Conservation (phyloP, 2,797 vertebrate species). For the Enteromius argenteus region DNA sequence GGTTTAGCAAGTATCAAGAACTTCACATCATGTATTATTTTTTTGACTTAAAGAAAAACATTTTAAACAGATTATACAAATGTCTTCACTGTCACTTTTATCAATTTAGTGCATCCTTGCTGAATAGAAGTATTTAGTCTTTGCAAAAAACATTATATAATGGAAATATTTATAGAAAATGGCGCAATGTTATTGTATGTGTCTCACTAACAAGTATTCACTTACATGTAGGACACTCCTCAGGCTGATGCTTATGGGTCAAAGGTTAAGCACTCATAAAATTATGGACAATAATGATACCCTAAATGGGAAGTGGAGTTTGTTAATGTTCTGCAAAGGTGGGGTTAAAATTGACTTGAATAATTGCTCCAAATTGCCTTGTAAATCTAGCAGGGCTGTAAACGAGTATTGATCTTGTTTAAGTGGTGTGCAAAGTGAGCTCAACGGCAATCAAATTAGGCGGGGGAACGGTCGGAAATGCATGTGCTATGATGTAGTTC, state of each 20-base stretch:
- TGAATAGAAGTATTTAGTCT: background rate
- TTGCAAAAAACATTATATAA: background rate
- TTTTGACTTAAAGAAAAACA: background rate
- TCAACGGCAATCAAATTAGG: conserved; percentile 54
- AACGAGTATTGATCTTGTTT: conserved; percentile 49
- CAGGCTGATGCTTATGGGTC: background rate
- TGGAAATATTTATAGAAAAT: background rate
- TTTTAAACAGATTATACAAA: background rate
- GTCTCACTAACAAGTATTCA: background rate
- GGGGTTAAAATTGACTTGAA: conserved; percentile 32
- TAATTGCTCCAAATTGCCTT: conserved; percentile 25
- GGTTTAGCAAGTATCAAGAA: background rate
- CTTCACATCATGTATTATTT: background rate
- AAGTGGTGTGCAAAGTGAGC: conserved; percentile 51
- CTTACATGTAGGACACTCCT: background rate
- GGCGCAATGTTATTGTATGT: background rate
- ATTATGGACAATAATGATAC: conserved; percentile 42
- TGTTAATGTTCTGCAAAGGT: conserved; percentile 33
- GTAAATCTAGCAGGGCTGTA: conserved; percentile 50
- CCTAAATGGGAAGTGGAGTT: conserved; percentile 28
- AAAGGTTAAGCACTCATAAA: conserved; percentile 35
- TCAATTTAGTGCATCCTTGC: background rate
- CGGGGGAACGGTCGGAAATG: conserved; percentile 34
- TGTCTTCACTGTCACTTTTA: background rate
- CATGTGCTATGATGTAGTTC: conserved; percentile 48